Base-by-base conservation (phyloP, 1,140 invertebrate genomes). In the Cotesia vestalis region DNA sequence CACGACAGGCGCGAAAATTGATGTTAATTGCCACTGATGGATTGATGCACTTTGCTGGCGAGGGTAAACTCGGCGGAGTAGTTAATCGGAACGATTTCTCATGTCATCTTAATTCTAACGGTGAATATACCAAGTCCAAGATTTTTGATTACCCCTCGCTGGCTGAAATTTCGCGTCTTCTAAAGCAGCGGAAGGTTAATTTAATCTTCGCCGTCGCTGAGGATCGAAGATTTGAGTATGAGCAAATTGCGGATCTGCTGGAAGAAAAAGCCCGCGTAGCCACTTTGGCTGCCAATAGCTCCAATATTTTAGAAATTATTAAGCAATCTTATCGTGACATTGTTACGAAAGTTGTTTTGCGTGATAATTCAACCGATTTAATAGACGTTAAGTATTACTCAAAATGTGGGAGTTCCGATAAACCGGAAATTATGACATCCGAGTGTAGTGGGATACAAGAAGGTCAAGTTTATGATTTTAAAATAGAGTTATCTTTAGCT, bases 11-110 rank as follows among this genome's bases (percentile, higher is more conserved):
- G 4, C 79, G 90, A 38, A 91, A 91, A 73, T 86, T 92, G 14
- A 87, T 92, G 12, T 86, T 92, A 2, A 75, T 92, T 27, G 87
- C 90, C 1, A 90, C 91, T 3, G 90, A 92, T 80, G 91, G 91
- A 0, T 80, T 88, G 1, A 84, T 91, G 78, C 91, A 92, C 74
- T 88, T 90, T 3, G 91, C 91, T 34, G 91, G 91, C 0, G 90
- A 91, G 76, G 91, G 91, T 69, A 89, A 75, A 62, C 67, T 78
- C 4, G 79, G 77, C n/a, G 81, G 81, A 61, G 78, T 69, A 0
- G 71, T 83, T 4, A 38, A 73, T 14, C 78, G 78, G 0, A 74
- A 78, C 17, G 80, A 83, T 57, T 81, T 78, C 38, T 20, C 64
- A 5, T 83, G 81, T 69, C 78, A 83, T 46, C 66, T 83, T 11